A percentile compares a stretch with the other conserved stretches of the same genome.
phyloP scores from a whole-genome alignment of 1,140 invertebrate species.

The Pogonomyrmex barbatus region DNA sequence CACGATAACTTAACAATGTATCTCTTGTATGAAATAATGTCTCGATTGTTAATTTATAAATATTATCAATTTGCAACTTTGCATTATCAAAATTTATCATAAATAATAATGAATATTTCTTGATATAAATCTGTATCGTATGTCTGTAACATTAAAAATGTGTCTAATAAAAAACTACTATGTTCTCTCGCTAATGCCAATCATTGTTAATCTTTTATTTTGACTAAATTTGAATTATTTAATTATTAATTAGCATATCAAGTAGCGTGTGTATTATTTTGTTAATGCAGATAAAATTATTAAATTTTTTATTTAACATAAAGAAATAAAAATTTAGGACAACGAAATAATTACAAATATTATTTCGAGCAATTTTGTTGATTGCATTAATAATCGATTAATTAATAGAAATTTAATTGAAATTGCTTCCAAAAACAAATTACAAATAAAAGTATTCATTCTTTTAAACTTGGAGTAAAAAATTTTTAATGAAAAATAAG shows the following conservation, averaged over 20 bases:
- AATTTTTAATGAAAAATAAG: neutral
- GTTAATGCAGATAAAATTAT: neutral
- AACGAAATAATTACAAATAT: neutral
- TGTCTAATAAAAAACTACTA: constrained; percentile 32
- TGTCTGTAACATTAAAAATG: constrained; percentile 2
- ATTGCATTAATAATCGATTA: neutral
- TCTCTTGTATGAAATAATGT: constrained; percentile 21
- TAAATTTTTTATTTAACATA: neutral
- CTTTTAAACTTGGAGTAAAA: neutral
- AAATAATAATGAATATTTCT: constrained; percentile 43
- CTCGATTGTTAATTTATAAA: constrained; percentile 8
- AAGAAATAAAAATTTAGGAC: neutral
- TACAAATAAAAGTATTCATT: neutral
- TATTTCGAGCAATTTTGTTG: neutral
- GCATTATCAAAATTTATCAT: neutral
- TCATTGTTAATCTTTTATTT: neutral
- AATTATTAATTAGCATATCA: neutral
- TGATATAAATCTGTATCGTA: constrained; percentile 21
- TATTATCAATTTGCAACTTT: constrained; percentile 7
- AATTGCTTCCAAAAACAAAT: neutral
- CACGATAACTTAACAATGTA: neutral
- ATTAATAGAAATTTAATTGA: neutral
- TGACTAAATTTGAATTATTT: neutral
- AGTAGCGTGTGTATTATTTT: neutral
- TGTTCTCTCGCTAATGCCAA: constrained; percentile 3